phyloP scores from a whole-genome alignment of 2,888 invertebrate species.

The Helobdella robusta region DNA sequence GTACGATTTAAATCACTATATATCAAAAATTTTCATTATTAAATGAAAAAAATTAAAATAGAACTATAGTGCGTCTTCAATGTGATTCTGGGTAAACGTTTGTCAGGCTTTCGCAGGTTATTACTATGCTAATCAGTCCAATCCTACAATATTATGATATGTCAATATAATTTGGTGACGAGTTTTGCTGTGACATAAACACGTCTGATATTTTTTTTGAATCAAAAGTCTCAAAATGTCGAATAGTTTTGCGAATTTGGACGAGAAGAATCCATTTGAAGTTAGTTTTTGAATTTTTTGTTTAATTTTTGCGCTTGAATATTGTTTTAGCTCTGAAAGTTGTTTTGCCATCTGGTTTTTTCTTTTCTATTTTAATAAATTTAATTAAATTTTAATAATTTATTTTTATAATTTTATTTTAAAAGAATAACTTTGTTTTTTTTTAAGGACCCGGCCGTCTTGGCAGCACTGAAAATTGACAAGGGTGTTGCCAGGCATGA shows the following conservation, averaged over 20 bases:
- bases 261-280: constrained; percentile 26
- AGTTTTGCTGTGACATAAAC: too few species aligned
- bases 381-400: background rate
- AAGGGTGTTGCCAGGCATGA: too few species aligned
- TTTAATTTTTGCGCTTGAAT: too few species aligned
- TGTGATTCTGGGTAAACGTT: too few species aligned
- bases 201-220: background rate
- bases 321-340: background rate
- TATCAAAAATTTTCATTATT: too few species aligned
- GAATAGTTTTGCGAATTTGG: constrained; percentile 25
- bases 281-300: background rate
- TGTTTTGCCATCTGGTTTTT: background rate
- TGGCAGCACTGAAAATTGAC: constrained; percentile 62
- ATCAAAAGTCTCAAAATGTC: constrained; percentile 3
- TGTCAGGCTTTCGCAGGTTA: too few species aligned
- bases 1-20: too few species aligned
- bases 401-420: background rate
- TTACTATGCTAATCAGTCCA: too few species aligned
- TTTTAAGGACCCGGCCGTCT: constrained; percentile 80
- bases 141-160: too few species aligned
- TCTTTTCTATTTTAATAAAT: background rate
- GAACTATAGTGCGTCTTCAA: too few species aligned
- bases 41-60: too few species aligned
- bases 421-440: background rate
- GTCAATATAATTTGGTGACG: too few species aligned